Conservation (phyloP, 1,140 invertebrate genomes). For the Vanessa atalanta region DNA sequence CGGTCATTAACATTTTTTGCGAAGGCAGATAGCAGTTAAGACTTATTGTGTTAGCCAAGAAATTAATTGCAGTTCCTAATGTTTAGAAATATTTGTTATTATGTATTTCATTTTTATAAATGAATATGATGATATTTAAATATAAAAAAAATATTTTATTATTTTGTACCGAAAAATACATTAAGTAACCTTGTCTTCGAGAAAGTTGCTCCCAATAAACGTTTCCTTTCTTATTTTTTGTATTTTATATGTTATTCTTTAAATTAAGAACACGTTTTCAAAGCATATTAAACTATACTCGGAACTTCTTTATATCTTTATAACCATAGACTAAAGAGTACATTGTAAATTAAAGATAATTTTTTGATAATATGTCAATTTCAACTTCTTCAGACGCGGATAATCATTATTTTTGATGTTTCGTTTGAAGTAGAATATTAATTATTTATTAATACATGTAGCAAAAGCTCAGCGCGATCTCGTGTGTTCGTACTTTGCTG, state of each 20-base stretch:
- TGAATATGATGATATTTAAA: neutral
- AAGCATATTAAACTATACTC: neutral
- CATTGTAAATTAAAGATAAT: too few species aligned
- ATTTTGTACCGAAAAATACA: too few species aligned
- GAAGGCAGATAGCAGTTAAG: neutral
- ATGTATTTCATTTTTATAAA: neutral
- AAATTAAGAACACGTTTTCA: neutral
- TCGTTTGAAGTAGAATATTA: too few species aligned
- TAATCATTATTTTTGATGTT: too few species aligned
- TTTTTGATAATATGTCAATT: too few species aligned
- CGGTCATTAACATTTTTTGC: constrained; percentile 21
- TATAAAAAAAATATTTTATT: too few species aligned
- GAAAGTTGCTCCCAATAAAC: neutral
- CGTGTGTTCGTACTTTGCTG: neutral
- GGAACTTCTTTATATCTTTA: neutral
- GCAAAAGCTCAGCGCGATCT: too few species aligned
- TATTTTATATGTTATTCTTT: neutral
- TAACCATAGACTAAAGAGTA: too few species aligned
- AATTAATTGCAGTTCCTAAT: neutral
- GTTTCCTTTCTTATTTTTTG: neutral
- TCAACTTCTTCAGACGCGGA: too few species aligned
- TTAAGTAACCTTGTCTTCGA: too few species aligned
- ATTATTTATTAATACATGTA: too few species aligned
- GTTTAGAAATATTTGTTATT: neutral
- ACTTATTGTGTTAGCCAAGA: neutral